Conservation (phyloP, 2,888 invertebrate species). For the Adelphocoris suturalis region DNA sequence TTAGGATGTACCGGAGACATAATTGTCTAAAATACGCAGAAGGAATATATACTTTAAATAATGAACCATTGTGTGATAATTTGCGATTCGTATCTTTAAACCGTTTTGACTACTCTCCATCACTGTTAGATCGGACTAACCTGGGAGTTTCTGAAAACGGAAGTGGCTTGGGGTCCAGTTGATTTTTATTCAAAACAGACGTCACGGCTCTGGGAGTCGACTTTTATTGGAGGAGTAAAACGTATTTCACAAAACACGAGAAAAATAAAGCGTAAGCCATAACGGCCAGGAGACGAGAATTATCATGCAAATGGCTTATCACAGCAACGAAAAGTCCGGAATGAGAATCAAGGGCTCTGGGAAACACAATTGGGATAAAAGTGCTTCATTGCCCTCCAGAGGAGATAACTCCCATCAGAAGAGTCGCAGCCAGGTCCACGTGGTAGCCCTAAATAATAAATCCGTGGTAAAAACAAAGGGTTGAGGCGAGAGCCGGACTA, state of each 20-base stretch:
- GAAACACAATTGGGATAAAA: slow-evolving; percentile 48
- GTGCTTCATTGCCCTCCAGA: slow-evolving; percentile 46
- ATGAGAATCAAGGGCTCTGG: slow-evolving; percentile 36
- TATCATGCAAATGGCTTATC: slow-evolving; percentile 49
- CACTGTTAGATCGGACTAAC: neutral
- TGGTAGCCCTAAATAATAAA: neutral
- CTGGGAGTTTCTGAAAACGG: neutral
- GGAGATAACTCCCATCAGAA: slow-evolving; percentile 3
- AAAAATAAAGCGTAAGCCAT: neutral
- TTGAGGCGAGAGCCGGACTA: neutral
- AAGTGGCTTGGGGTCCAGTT: neutral
- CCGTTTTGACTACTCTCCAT: too few relatives aligned
- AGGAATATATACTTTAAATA: too few relatives aligned
- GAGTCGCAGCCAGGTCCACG: neutral
- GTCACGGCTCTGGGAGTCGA: neutral
- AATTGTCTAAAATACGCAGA: too few relatives aligned
- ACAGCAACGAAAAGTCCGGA: neutral
- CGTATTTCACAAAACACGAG: slow-evolving; percentile 1
- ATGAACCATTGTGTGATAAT: neutral
- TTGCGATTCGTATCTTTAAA: neutral
- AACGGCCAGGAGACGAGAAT: slow-evolving; percentile 33
- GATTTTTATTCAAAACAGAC: neutral
- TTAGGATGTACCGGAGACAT: too few relatives aligned
- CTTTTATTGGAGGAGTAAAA: slow-evolving; percentile 13
- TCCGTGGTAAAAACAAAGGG: neutral